phyloP scores from a whole-genome alignment of 2,888 invertebrate species.

The Eupithecia subumbrata region DNA sequence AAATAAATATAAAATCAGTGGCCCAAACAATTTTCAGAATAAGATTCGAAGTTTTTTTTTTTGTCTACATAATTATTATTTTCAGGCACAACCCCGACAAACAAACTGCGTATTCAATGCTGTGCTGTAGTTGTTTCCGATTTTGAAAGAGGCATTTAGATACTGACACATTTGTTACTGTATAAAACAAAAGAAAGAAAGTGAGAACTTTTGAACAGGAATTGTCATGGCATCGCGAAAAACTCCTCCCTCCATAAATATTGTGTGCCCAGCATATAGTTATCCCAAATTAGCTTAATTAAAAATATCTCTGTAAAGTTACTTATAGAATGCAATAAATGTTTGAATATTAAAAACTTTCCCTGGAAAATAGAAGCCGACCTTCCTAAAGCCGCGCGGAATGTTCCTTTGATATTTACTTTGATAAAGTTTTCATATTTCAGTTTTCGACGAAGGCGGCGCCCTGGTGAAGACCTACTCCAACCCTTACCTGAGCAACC shows the following conservation, averaged over 20 bases:
- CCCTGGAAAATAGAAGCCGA: no score
- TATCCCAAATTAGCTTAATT: no score
- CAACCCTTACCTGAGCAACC: constrained; percentile 64
- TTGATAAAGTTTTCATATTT: constrained; percentile 35
- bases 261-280: background rate
- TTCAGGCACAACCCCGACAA: background rate
- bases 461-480: constrained; percentile 69
- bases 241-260: background rate
- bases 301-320: no score
- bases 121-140: background rate
- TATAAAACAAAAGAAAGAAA: background rate
- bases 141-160: no score
- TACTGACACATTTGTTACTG: no score
- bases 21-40: no score
- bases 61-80: background rate
- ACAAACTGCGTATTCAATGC: background rate
- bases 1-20: no score
- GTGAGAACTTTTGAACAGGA: background rate
- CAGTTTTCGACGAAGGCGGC: constrained; percentile 78
- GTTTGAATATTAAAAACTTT: no score
- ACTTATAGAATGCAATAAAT: no score
- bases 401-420: background rate
- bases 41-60: no score
- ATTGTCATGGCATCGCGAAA: background rate
- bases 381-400: background rate